Conservation (phyloP, 2,888 invertebrate species). For the Malacosoma neustria region DNA sequence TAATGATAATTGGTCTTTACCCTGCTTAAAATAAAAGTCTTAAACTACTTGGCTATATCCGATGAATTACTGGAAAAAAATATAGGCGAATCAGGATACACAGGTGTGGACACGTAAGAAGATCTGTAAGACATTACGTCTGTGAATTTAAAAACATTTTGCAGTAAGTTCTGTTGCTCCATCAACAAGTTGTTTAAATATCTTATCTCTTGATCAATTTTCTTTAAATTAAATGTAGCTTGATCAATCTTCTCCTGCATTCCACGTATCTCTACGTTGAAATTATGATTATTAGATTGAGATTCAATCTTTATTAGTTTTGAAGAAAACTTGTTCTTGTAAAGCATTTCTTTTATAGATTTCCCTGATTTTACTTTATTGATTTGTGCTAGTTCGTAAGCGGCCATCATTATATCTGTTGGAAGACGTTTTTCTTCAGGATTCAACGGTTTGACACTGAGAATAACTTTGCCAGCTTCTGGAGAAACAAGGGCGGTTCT, state of each 20-base stretch:
- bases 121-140: slow-evolving; percentile 32
- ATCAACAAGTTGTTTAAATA: slow-evolving; percentile 74
- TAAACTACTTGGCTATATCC: slow-evolving; percentile 19
- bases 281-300: slow-evolving; percentile 52
- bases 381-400: slow-evolving; percentile 85
- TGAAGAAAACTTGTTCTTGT: slow-evolving; percentile 76
- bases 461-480: slow-evolving; percentile 85
- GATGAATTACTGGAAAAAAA: slow-evolving; percentile 38
- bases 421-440: slow-evolving; percentile 87
- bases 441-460: slow-evolving; percentile 88
- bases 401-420: slow-evolving; percentile 84
- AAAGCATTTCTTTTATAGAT: slow-evolving; percentile 76
- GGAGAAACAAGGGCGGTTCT: slow-evolving; percentile 88
- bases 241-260: slow-evolving; percentile 82
- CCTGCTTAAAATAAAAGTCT: background rate
- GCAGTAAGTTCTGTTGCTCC: slow-evolving; percentile 55
- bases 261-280: slow-evolving; percentile 74
- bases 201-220: slow-evolving; percentile 79
- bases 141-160: slow-evolving; percentile 41
- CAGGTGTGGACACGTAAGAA: slow-evolving; percentile 27
- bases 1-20: too few species aligned
- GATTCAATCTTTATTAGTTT: slow-evolving; percentile 76
- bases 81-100: slow-evolving; percentile 45
- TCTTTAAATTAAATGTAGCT: slow-evolving; percentile 80
- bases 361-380: slow-evolving; percentile 79